Evolutionary conservation across 1,140 invertebrate species (phyloP).

Genomic region (Drosophila nannoptera): DNA sequence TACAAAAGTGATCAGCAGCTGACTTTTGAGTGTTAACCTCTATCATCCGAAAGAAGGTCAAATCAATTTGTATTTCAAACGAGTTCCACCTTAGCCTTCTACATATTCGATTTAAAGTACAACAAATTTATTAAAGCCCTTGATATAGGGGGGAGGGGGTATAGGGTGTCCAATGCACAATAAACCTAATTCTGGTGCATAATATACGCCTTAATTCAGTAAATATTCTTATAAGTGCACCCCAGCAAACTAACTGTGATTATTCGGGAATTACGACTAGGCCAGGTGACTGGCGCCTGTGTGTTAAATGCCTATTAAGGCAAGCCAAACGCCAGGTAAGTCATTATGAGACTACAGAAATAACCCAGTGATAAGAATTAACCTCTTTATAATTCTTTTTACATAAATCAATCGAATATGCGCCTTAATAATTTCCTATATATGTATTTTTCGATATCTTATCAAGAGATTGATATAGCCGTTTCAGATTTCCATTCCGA

Average conservation of each 20-base stretch:
- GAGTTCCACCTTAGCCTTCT: too few species aligned
- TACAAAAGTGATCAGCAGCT: constrained; percentile 7
- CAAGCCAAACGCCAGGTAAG: background rate
- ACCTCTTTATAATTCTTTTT: constrained; percentile 25
- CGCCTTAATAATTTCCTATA: constrained; percentile 5
- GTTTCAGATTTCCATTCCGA: background rate
- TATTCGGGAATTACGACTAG: constrained; percentile 10
- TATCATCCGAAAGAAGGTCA: too few species aligned
- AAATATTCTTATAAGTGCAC: background rate
- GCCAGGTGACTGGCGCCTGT: background rate
- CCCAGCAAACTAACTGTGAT: constrained; percentile 12
- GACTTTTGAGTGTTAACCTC: background rate
- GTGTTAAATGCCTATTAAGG: background rate
- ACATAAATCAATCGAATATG: constrained; percentile 15
- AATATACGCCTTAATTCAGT: too few species aligned
- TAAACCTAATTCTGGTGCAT: too few species aligned
- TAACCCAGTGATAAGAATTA: constrained; percentile 15
- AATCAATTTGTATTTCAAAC: too few species aligned
- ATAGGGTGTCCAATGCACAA: too few species aligned
- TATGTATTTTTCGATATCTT: constrained; percentile 20
- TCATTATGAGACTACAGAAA: constrained; percentile 37
- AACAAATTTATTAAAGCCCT: too few species aligned
- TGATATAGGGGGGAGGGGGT: too few species aligned
- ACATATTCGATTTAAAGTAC: too few species aligned
- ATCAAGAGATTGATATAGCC: constrained; percentile 12